Percentiles rank a stretch among this genome's conserved stretches.
These are phyloP conservation scores for Helostoma temminkii DNA, from an alignment of 2,797 vertebrate species.

Conservation along the genomic window DNA sequence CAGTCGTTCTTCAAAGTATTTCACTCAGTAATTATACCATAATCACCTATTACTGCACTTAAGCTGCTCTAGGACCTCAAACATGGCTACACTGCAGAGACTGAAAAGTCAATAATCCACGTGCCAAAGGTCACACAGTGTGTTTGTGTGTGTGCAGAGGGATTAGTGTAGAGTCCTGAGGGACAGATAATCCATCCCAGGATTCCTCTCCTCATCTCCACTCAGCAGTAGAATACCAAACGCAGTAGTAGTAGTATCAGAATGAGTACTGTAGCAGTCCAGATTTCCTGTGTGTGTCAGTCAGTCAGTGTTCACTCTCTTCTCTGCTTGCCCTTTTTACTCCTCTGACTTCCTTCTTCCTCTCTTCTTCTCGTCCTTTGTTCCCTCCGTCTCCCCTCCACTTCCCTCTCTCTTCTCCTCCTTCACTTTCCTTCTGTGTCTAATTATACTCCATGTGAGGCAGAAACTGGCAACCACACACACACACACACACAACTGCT, in stretches of 20 bases:
- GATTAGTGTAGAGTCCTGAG: slow-evolving; percentile 60
- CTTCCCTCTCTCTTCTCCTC: neutral
- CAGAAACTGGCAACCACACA: neutral
- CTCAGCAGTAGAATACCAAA: slow-evolving; percentile 21
- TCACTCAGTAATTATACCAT: neutral
- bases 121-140: slow-evolving; percentile 62
- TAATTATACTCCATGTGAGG: slow-evolving; percentile 24
- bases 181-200: slow-evolving; percentile 65
- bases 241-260: slow-evolving; percentile 2
- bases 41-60: neutral
- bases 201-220: slow-evolving; percentile 37
- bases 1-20: neutral
- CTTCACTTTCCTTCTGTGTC: slow-evolving; percentile 16
- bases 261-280: neutral
- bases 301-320: neutral
- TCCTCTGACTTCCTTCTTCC: neutral
- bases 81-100: slow-evolving; percentile 52
- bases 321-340: slow-evolving; percentile 7
- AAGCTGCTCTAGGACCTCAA: slow-evolving; percentile 39
- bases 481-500: slow-evolving; percentile 3
- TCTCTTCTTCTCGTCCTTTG: neutral
- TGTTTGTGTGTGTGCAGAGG: slow-evolving; percentile 20
- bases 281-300: neutral
- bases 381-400: neutral
- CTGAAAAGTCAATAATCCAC: slow-evolving; percentile 69